Base-by-base conservation (phyloP, 2,113 vertebrate genomes). In the Boulengeromyrus knoepffleri region DNA sequence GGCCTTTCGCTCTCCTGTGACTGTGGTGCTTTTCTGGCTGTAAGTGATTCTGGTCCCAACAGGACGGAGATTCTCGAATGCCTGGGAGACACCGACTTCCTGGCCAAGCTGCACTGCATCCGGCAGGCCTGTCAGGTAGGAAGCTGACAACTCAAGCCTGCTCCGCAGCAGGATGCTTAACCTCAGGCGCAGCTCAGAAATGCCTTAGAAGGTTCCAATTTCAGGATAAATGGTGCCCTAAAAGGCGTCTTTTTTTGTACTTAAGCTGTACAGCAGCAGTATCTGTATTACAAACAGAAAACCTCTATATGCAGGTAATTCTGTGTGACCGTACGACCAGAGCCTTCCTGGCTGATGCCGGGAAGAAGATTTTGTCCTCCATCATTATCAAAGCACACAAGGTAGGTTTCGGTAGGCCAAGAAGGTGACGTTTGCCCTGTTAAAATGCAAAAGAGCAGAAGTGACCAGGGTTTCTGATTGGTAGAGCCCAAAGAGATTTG, bases 51-150 rank as follows among this genome's bases (percentile, higher is more conserved):
- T n/a, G 77, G 74, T 92, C 90, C 66, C 6, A 19, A 0, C 89
- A 99, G 99, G 94, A 99, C 99, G 0, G 99, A 99, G 93, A 95
- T 97, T 95, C 95, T 99, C 92, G 98, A 98, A 89, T 99, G 99
- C 92, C 94, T 97, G 0, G 97, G 97, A 53, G 98, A 99, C 94
- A 95, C 96, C 1, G 98, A 99, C 88, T 99, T 99, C 93, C 96
- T 99, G 91, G 98, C 99, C 49, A 99, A 99, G 93, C 94, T 99
- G 89, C 98, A 99, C 77, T 99, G 99, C 88, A 96, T 99, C 91
- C 96, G 98, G 31, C 97, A 99, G 93, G 98, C 97, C 17, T 98
- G 97, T 93, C 97, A 99, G 98, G 99, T 99, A 96, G 21, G 49
- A 10, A 47, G 8, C 52, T 49, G 3, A 17, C 62, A 9, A 27